Conservation (phyloP, 1,140 invertebrate genomes). For the Diuraphis noxia region DNA sequence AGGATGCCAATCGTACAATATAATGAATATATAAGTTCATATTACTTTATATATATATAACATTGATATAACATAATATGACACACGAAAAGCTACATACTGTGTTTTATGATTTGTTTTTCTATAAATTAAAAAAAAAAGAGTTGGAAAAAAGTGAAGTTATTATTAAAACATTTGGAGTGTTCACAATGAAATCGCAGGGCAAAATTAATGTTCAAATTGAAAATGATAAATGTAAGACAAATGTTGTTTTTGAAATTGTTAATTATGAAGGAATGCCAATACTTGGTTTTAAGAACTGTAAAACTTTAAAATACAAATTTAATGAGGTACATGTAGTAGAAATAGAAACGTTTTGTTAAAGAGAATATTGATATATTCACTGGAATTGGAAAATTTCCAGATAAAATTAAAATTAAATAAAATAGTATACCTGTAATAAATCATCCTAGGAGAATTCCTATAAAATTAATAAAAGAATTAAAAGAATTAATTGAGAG, state of each 20-base stretch:
- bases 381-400: not conserved
- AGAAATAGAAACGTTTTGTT: not conserved
- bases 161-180: not conserved
- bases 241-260: not conserved
- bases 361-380: not conserved
- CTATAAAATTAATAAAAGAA: not conserved
- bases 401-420: conserved; percentile 20
- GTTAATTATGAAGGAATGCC: not conserved
- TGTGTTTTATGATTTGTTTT: too few relatives aligned
- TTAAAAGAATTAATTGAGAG: not conserved
- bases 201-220: not conserved
- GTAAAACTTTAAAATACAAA: conserved; percentile 1
- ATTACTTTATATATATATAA: too few relatives aligned
- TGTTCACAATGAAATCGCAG: not conserved
- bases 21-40: too few relatives aligned
- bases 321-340: not conserved
- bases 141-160: not conserved
- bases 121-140: not conserved
- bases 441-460: not conserved
- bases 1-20: too few relatives aligned
- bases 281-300: not conserved
- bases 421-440: conserved; percentile 3
- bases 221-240: not conserved
- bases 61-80: too few relatives aligned
- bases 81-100: too few relatives aligned